phyloP scores from a whole-genome alignment of 2,113 vertebrate species.

The Tragelaphus strepsiceros region DNA sequence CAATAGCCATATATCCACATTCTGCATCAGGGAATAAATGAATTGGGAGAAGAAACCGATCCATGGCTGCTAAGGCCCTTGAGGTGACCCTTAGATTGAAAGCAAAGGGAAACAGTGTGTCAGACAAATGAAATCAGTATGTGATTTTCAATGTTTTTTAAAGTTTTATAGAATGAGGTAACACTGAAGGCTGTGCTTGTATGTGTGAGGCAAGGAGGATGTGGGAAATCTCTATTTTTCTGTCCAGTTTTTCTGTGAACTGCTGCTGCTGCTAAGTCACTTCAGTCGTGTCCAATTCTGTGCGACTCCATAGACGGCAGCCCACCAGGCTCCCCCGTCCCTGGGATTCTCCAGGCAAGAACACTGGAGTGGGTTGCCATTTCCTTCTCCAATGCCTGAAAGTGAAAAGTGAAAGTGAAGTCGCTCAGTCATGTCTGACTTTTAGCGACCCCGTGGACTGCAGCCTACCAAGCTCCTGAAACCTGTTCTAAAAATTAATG shows the following conservation, averaged over 20 bases:
- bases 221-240: not conserved
- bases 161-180: not conserved
- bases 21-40: not conserved
- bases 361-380: no score
- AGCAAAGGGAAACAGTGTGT: not conserved
- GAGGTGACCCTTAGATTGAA: not conserved
- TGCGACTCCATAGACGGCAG: no score
- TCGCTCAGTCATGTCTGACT: no score
- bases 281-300: no score
- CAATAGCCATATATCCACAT: not conserved
- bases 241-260: not conserved
- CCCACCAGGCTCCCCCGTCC: no score
- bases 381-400: no score
- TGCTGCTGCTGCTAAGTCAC: not conserved
- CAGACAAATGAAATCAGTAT: not conserved
- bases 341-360: no score
- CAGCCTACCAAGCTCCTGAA: not conserved
- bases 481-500: not conserved
- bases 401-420: no score
- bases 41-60: not conserved
- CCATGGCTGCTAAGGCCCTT: not conserved
- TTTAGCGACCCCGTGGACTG: no score
- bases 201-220: not conserved
- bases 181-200: fast-evolving
- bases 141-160: not conserved